Evolutionary conservation across 2,888 invertebrate species (phyloP).

Genomic region (Coleophora flavipennella): DNA sequence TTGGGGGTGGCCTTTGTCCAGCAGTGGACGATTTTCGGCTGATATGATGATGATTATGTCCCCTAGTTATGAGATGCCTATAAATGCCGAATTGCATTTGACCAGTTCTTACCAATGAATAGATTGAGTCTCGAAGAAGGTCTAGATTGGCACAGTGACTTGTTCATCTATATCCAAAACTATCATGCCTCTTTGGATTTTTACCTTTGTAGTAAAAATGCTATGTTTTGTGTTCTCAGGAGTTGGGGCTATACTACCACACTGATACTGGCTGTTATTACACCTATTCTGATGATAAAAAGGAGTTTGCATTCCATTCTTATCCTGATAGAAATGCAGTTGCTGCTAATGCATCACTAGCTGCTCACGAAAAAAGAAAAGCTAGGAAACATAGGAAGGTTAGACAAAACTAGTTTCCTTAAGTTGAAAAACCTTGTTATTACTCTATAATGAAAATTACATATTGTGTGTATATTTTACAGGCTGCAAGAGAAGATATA

Average conservation of each 20-base stretch:
- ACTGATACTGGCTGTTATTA: slow-evolving; percentile 88
- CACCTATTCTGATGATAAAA: slow-evolving; percentile 82
- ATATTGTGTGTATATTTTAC: slow-evolving; percentile 28
- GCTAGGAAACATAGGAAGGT: slow-evolving; percentile 54
- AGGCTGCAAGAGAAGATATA: slow-evolving; percentile 50
- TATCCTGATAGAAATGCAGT: slow-evolving; percentile 72
- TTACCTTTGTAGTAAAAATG: no score
- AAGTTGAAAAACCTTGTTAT: no score
- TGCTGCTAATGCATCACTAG: slow-evolving; percentile 27
- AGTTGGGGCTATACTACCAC: slow-evolving; percentile 90
- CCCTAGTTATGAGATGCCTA: no score
- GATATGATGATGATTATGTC: no score
- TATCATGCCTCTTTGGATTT: no score
- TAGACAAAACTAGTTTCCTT: slow-evolving; percentile 1
- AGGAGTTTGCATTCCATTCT: slow-evolving; percentile 86
- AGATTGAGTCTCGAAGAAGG: no score
- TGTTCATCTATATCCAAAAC: no score
- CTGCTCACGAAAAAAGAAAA: slow-evolving; percentile 44
- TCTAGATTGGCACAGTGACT: no score
- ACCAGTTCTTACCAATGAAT: no score
- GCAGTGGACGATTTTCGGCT: no score
- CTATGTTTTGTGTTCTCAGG: slow-evolving; percentile 74
- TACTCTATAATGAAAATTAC: not conserved
- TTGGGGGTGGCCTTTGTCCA: no score
- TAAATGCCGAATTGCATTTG: no score